Base-by-base conservation (phyloP, 1,140 invertebrate species). In the Papilio aristodemus region DNA sequence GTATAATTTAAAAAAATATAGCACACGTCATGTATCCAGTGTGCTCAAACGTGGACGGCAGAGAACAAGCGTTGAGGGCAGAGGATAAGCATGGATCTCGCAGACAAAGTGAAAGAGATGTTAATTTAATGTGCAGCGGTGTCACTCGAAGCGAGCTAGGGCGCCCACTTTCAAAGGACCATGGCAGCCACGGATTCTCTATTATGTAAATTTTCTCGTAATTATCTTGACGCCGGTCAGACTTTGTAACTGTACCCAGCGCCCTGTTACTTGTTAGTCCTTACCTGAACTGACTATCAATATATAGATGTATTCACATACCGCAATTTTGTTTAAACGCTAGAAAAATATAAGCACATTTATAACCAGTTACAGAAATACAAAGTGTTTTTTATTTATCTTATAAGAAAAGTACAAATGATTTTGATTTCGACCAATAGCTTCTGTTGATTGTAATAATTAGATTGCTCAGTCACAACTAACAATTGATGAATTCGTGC, bases 151-250 rank as follows among this genome's bases (percentile, higher is more conserved):
- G 71, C 80, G 78, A 75, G 72, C 79, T 73, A 54, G 69, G 76
- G 79, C 74, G 74, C 80, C 71, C 71, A 79, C 78, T 84, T 89
- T 89, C 86, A 88, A 89, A 91, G 89, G 86, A 87, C 84, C 77
- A 81, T 78, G 78, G 81, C 71, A 74, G 83, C 85, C 83, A 87
- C 84, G 84, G 86, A 86, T 87, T 89, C 84, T 86, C 86, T 89
- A 89, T 90, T 90, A 90, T 90, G 87, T 86, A 91, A 89, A 91
- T 91, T 89, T 84, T 77, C 79, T 73, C 79, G 83, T 88, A 87
- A 89, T 87, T 89, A 87, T 84, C 80, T 82, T 83, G 78, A 77
- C 76, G 81, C 78, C 83, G 75, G 76, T 74, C 80, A 81, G 84
- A 87, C 87, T 91, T 91, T 89, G 87, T 85, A 85, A 88, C 80